phyloP scores from a whole-genome alignment of 2,888 invertebrate genomes.

The Metallyticus violacea region DNA sequence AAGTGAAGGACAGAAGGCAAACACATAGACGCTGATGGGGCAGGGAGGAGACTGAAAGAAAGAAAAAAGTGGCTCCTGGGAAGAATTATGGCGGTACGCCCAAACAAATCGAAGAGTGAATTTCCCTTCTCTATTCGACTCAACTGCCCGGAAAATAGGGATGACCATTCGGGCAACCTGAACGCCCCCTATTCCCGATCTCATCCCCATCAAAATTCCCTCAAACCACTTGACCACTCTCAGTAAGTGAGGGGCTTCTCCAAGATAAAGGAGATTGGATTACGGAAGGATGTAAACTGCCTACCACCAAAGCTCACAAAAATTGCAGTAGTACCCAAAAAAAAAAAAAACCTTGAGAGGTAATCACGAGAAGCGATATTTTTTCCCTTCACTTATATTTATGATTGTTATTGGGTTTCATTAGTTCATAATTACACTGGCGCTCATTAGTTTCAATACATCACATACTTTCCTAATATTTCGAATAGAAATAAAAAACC shows the following conservation, averaged over 20 bases:
- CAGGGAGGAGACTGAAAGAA: neutral
- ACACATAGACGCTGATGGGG: neutral
- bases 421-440: too few relatives aligned
- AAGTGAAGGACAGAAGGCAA: neutral
- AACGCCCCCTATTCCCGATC: neutral
- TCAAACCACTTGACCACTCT: slow-evolving; percentile 9
- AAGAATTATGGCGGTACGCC: slow-evolving; percentile 21
- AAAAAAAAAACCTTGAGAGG: neutral
- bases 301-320: neutral
- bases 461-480: too few relatives aligned
- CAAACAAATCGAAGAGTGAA: slow-evolving; percentile 21
- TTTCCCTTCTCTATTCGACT: slow-evolving; percentile 15
- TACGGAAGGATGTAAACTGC: neutral
- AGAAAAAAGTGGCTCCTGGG: slow-evolving; percentile 16
- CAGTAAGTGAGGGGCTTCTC: neutral
- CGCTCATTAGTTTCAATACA: too few relatives aligned
- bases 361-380: neutral
- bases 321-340: neutral
- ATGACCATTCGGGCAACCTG: slow-evolving; percentile 7
- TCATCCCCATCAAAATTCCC: slow-evolving; percentile 9
- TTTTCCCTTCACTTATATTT: too few relatives aligned
- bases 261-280: neutral
- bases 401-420: too few relatives aligned
- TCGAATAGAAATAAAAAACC: too few relatives aligned
- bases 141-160: slow-evolving; percentile 19